Evolutionary conservation across 2,888 invertebrate genomes (phyloP).

Genomic region (Chorisops tibialis): DNA sequence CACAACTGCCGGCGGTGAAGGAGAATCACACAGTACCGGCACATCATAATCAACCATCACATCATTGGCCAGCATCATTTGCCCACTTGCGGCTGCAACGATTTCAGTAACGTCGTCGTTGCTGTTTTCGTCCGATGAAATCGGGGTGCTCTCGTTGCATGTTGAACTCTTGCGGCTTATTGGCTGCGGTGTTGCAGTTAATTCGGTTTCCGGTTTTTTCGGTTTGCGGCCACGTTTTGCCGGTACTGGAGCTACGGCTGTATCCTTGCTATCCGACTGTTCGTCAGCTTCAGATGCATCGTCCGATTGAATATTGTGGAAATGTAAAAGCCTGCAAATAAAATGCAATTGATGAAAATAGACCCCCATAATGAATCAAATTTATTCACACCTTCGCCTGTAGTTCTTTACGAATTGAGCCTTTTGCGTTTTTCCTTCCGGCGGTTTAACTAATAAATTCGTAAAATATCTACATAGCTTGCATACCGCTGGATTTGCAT

Average conservation of each 20-base stretch:
- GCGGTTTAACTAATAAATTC: slow-evolving; percentile 65
- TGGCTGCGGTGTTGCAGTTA: too few species aligned
- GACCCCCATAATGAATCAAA: background rate
- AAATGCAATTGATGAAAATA: slow-evolving; percentile 6
- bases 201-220: slow-evolving; percentile 38
- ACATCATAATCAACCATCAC: slow-evolving; percentile 47
- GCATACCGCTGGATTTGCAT: slow-evolving; percentile 70
- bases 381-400: slow-evolving; percentile 57
- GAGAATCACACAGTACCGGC: slow-evolving; percentile 38
- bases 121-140: slow-evolving; percentile 26
- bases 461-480: slow-evolving; percentile 79
- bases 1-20: slow-evolving; percentile 32
- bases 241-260: slow-evolving; percentile 44
- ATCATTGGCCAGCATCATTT: slow-evolving; percentile 43
- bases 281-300: slow-evolving; percentile 39
- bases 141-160: background rate
- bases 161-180: background rate
- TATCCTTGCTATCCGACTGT: slow-evolving; percentile 48
- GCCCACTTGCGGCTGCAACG: slow-evolving; percentile 31
- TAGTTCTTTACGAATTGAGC: slow-evolving; percentile 56
- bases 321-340: slow-evolving; percentile 65
- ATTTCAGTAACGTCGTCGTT: background rate
- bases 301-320: slow-evolving; percentile 64
- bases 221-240: slow-evolving; percentile 50
- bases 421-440: slow-evolving; percentile 54